These are phyloP conservation scores for Panopea generosa DNA, from an alignment of 2,888 invertebrate genomes.

Conservation along the genomic window DNA sequence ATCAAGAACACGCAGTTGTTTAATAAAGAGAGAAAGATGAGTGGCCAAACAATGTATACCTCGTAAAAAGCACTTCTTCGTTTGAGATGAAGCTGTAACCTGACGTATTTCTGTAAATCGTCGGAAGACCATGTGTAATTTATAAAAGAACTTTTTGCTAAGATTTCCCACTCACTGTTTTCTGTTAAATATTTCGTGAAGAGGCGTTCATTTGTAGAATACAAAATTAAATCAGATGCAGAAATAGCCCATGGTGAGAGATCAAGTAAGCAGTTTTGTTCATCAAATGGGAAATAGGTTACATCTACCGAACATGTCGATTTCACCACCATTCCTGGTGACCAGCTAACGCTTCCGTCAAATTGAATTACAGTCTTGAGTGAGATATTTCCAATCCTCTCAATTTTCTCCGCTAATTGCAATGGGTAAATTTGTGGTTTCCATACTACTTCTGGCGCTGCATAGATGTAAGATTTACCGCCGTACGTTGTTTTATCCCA, in stretches of 20 bases:
- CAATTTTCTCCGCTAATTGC: conserved; percentile 24
- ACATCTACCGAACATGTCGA: conserved; percentile 49
- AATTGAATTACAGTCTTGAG: conserved; percentile 8
- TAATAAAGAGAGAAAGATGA: conserved; percentile 32
- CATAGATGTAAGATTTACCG: conserved; percentile 11
- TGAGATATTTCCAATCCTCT: conserved; percentile 30
- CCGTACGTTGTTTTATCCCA: conserved; percentile 20
- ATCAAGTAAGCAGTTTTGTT: conserved; percentile 41
- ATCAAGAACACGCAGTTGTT: conserved; percentile 51
- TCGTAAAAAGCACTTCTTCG: conserved; percentile 39
- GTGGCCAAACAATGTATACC: conserved; percentile 39
- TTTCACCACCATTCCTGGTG: conserved; percentile 22
- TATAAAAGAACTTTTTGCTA: not conserved
- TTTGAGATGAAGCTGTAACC: conserved; percentile 22
- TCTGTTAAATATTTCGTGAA: not conserved
- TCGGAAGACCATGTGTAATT: too few relatives aligned
- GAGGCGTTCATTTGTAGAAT: not conserved
- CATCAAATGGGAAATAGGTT: conserved; percentile 56
- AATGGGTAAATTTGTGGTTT: conserved; percentile 30
- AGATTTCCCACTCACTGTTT: conserved; percentile 43
- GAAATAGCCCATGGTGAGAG: conserved; percentile 12
- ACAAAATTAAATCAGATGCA: conserved; percentile 9
- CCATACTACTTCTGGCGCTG: conserved; percentile 40
- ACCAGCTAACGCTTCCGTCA: conserved; percentile 35
- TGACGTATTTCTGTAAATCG: not conserved